phyloP scores from a whole-genome alignment of 1,140 invertebrate species.

The Hylyphantes graminicola region DNA sequence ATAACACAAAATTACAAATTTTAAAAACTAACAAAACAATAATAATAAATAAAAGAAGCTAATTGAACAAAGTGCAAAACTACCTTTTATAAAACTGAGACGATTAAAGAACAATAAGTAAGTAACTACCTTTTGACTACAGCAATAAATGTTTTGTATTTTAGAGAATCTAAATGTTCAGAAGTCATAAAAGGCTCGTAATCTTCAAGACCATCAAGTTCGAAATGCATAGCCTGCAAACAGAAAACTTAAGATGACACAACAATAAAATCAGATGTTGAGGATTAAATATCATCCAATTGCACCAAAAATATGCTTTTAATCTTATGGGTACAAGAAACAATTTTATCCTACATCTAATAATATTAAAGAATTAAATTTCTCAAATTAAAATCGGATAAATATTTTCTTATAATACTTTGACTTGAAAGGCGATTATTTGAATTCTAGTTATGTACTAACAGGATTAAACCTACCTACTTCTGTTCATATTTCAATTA shows the following conservation, averaged over 20 bases:
- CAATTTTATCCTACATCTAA: too few relatives aligned
- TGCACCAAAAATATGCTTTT: too few relatives aligned
- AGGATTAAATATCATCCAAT: neutral
- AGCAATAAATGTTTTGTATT: slow-evolving; percentile 29
- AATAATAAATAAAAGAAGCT: too few relatives aligned
- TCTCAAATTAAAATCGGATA: neutral
- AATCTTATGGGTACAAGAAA: too few relatives aligned
- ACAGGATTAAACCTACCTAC: too few relatives aligned
- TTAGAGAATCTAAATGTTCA: slow-evolving; percentile 19
- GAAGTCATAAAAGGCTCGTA: slow-evolving; percentile 14
- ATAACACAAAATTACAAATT: too few relatives aligned
- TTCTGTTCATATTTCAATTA: too few relatives aligned
- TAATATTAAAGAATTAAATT: too few relatives aligned
- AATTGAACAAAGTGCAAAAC: neutral
- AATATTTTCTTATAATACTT: too few relatives aligned
- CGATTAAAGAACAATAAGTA: neutral
- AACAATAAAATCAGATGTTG: neutral
- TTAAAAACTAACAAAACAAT: too few relatives aligned
- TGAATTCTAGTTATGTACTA: too few relatives aligned
- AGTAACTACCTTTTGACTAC: slow-evolving; percentile 42
- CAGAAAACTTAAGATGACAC: neutral
- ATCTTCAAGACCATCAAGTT: slow-evolving; percentile 29
- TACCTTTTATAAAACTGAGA: neutral
- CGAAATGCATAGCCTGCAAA: slow-evolving; percentile 26
- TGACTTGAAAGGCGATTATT: too few relatives aligned